Conservation (phyloP, 2,888 invertebrate genomes). For the Caradrina kadenii region DNA sequence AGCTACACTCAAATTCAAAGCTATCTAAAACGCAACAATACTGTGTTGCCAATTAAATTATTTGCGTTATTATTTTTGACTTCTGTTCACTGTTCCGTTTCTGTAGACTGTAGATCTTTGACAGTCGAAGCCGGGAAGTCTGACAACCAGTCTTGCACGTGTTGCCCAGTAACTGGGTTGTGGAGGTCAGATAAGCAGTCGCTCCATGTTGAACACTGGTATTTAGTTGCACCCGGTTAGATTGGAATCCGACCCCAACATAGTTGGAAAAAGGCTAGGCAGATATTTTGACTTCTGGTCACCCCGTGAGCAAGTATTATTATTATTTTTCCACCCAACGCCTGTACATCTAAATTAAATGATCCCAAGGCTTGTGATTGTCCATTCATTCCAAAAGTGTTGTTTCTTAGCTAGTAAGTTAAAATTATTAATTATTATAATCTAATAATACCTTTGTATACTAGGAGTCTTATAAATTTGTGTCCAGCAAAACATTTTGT, state of each 20-base stretch:
- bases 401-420: constrained; percentile 71
- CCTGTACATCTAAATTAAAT: constrained; percentile 63
- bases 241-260: no score
- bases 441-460: constrained; percentile 52
- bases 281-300: constrained; percentile 18
- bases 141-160: no score
- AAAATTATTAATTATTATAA: constrained; percentile 58
- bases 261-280: no score
- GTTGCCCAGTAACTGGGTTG: no score
- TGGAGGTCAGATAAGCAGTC: no score
- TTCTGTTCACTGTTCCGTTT: constrained; percentile 1
- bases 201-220: no score
- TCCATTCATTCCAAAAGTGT: constrained; percentile 85
- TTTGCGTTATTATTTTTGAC: constrained; percentile 30
- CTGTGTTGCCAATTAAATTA: constrained; percentile 16
- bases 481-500: constrained; percentile 43
- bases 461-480: constrained; percentile 50
- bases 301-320: neutral
- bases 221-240: no score
- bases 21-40: constrained; percentile 1
- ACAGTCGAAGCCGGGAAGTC: no score
- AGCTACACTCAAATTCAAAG: neutral
- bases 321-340: constrained; percentile 4
- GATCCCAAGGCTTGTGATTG: constrained; percentile 84
- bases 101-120: no score